phyloP scores from a whole-genome alignment of 2,113 vertebrate species.

The Pipa parva region DNA sequence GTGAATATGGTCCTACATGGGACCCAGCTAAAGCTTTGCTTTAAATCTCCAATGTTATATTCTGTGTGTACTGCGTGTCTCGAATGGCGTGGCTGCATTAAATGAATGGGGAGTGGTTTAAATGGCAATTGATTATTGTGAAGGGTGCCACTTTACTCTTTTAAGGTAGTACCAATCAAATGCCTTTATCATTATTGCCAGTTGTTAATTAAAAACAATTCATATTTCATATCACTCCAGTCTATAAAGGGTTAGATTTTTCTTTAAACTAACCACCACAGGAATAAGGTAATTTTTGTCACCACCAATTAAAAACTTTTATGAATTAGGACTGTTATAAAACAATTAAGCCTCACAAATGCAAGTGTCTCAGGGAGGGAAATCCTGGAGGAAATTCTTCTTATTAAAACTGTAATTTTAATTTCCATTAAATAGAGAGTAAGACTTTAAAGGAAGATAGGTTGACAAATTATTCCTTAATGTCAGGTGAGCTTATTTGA shows the following conservation, averaged over 20 bases:
- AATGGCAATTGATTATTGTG: no score
- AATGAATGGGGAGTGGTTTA: no score
- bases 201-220: background rate
- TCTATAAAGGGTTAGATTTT: constrained; percentile 45
- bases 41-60: no score
- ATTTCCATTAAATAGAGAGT: constrained; percentile 78
- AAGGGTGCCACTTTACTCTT: no score
- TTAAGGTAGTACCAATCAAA: no score
- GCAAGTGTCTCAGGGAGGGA: constrained; percentile 69
- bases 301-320: constrained; percentile 79
- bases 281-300: constrained; percentile 74
- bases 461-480: constrained; percentile 80
- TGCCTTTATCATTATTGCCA: no score
- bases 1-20: no score
- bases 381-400: constrained; percentile 77
- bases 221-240: background rate
- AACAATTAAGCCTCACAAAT: constrained; percentile 79
- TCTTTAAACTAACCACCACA: constrained; percentile 55
- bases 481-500: constrained; percentile 75
- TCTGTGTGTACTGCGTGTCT: no score
- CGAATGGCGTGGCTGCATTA: no score
- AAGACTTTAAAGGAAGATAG: constrained; percentile 73
- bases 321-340: constrained; percentile 75
- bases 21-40: no score
- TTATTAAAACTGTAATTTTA: constrained; percentile 83